Percentiles rank a stretch among this genome's conserved stretches.
Conservation (phyloP, 1,140 invertebrate genomes). For the Thaumetopoea pityocampa region DNA sequence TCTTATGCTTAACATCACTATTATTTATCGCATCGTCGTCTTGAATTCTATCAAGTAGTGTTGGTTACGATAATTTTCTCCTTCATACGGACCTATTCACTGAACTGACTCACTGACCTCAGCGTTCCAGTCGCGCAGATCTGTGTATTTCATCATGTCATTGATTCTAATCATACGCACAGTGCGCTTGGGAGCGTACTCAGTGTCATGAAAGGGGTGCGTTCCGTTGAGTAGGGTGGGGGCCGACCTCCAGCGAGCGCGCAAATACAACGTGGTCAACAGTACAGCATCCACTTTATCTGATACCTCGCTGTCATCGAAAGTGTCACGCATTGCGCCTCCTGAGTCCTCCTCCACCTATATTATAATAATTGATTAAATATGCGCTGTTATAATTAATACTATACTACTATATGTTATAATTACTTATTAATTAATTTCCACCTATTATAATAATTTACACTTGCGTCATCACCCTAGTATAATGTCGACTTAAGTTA, state of each 20-base stretch:
- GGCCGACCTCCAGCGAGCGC: slow-evolving; percentile 74
- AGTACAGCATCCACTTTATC: slow-evolving; percentile 73
- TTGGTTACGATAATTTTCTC: no score
- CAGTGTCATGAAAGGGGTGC: slow-evolving; percentile 37
- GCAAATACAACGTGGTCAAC: slow-evolving; percentile 90
- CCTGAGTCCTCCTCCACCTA: slow-evolving; percentile 55
- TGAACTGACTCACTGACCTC: slow-evolving; percentile 39
- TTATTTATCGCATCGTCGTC: no score
- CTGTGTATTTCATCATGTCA: slow-evolving; percentile 58
- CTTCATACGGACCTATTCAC: no score
- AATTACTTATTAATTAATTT: no score
- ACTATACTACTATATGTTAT: no score
- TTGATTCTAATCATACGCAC: slow-evolving; percentile 62
- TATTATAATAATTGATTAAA: no score
- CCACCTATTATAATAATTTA: no score
- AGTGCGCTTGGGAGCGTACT: slow-evolving; percentile 20
- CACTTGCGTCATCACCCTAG: no score
- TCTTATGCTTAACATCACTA: no score
- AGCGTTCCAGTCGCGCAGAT: slow-evolving; percentile 53
- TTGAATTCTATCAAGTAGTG: no score
- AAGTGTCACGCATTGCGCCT: slow-evolving; percentile 52
- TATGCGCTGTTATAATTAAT: no score
- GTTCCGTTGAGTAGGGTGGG: slow-evolving; percentile 66
- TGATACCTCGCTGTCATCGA: slow-evolving; percentile 50
- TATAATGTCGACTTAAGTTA: no score